These are phyloP conservation scores for Hoplodrina blanda DNA, from an alignment of 2,888 invertebrate genomes.

Conservation along the genomic window DNA sequence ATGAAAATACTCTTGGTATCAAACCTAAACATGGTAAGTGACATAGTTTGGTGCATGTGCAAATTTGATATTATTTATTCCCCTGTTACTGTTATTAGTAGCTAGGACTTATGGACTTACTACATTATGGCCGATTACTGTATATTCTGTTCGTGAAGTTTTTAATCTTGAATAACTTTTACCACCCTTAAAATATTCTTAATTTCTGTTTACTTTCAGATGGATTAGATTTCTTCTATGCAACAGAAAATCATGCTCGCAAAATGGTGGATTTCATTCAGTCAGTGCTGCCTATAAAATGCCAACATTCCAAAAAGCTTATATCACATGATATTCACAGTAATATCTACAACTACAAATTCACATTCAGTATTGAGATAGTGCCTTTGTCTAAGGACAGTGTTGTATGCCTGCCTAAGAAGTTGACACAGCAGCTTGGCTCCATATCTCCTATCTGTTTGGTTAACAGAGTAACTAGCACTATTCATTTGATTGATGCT, in stretches of 20 bases:
- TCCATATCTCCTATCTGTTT: slow-evolving; percentile 97
- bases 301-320: slow-evolving; percentile 97
- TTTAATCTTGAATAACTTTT: no score
- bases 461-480: slow-evolving; percentile 96
- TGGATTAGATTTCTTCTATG: slow-evolving; percentile 98
- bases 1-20: slow-evolving; percentile 96
- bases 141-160: no score
- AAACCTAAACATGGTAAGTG: slow-evolving; percentile 94
- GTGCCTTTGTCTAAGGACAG: slow-evolving; percentile 99
- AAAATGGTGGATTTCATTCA: slow-evolving; percentile 98
- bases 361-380: slow-evolving; percentile 98
- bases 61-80: no score
- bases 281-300: slow-evolving; percentile 96
- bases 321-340: slow-evolving; percentile 99
- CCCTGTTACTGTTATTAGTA: no score
- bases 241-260: slow-evolving; percentile 96
- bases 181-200: no score
- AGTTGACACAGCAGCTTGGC: slow-evolving; percentile 96
- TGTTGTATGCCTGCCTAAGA: slow-evolving; percentile 96
- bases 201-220: slow-evolving; percentile 87
- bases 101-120: no score
- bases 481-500: slow-evolving; percentile 98
- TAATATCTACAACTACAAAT: slow-evolving; percentile 99
- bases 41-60: no score
- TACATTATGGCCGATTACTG: no score